A percentile compares a stretch with the other conserved stretches of the same genome.
phyloP scores from a whole-genome alignment of 2,797 vertebrate species.

The Gambelia wislizenii region DNA sequence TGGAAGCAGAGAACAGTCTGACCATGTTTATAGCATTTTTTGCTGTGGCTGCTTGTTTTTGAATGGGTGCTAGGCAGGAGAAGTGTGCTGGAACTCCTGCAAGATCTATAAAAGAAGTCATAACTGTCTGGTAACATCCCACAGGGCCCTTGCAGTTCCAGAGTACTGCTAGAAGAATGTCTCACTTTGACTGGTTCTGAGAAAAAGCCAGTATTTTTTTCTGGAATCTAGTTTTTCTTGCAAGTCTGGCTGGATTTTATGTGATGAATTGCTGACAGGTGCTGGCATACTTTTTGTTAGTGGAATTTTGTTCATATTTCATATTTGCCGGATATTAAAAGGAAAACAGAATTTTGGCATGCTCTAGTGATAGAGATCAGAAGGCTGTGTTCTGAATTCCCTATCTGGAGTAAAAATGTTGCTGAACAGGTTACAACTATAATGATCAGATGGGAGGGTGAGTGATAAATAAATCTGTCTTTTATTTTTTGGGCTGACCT shows the following conservation, averaged over 20 bases:
- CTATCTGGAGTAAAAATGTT: background rate
- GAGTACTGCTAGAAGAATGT: background rate
- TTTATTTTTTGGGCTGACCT: background rate
- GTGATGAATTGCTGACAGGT: background rate
- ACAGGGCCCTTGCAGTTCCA: background rate
- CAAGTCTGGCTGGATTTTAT: background rate
- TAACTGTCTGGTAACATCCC: background rate
- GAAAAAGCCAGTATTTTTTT: background rate
- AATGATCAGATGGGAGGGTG: background rate
- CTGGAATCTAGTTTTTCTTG: background rate
- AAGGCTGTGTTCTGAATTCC: background rate
- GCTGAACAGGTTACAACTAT: background rate
- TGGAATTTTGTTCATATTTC: slow-evolving; percentile 15
- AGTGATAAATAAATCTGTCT: background rate
- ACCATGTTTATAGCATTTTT: background rate
- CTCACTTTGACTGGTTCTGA: background rate
- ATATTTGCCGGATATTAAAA: background rate
- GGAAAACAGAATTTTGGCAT: slow-evolving; percentile 1
- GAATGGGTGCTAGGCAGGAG: background rate
- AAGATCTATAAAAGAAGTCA: background rate
- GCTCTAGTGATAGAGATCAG: background rate
- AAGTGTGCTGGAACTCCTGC: background rate
- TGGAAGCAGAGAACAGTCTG: background rate
- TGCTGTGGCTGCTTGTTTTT: background rate
- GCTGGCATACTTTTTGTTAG: slow-evolving; percentile 8